phyloP scores from a whole-genome alignment of 1,140 invertebrate genomes.

The Micrasema longulum region DNA sequence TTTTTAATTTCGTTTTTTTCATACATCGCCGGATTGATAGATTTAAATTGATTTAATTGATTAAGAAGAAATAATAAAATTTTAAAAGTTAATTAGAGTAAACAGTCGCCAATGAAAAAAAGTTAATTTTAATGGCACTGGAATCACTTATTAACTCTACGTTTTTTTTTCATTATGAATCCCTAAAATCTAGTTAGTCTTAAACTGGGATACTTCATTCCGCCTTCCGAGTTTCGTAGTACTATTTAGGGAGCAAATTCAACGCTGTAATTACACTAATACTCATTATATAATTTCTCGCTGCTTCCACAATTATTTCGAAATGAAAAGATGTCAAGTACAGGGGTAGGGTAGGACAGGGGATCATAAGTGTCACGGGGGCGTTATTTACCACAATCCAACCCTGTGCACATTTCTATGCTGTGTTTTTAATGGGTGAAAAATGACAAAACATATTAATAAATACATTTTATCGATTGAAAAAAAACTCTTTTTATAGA shows the following conservation, averaged over 20 bases:
- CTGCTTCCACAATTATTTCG: not conserved
- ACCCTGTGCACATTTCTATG: not conserved
- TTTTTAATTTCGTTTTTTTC: too few species aligned
- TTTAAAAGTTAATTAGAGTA: too few species aligned
- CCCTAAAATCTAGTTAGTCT: too few species aligned
- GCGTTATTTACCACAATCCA: not conserved
- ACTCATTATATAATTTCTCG: constrained; percentile 17
- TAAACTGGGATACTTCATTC: too few species aligned
- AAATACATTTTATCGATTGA: not conserved
- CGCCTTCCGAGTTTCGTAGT: too few species aligned
- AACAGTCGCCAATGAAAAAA: too few species aligned
- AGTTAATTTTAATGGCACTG: too few species aligned
- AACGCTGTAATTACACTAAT: constrained; percentile 22
- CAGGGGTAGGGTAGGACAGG: not conserved
- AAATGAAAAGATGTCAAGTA: constrained; percentile 12
- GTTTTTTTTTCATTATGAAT: too few species aligned
- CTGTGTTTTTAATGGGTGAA: not conserved
- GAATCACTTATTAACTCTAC: too few species aligned
- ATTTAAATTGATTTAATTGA: too few species aligned
- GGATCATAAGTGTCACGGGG: not conserved
- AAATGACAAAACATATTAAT: not conserved
- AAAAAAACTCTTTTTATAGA: not conserved
- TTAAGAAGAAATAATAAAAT: too few species aligned
- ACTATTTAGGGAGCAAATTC: not conserved
- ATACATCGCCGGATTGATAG: too few species aligned